A percentile compares a stretch with the other conserved stretches of the same genome.
Conservation (phyloP, 2,888 invertebrate genomes). For the Cryptophagus acutangulus region DNA sequence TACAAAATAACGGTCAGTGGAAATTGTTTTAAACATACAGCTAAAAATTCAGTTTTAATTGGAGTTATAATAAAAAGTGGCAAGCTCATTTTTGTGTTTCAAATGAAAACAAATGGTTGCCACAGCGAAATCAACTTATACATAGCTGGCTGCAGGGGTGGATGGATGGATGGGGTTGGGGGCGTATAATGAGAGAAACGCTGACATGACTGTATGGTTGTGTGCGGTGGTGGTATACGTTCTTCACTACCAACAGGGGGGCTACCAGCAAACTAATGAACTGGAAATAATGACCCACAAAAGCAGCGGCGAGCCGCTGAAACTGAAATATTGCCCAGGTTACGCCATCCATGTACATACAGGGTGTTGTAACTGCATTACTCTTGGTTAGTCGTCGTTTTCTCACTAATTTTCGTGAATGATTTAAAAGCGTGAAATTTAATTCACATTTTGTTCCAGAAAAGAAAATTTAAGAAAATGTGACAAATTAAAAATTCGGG, state of each 20-base stretch:
- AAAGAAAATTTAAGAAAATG: no score
- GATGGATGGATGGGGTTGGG: background rate
- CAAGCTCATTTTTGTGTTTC: conserved; percentile 4
- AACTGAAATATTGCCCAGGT: no score
- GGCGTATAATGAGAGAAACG: conserved; percentile 30
- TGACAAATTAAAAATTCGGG: no score
- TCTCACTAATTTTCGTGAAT: no score
- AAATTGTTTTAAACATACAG: background rate
- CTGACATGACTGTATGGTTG: conserved; percentile 26
- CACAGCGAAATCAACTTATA: conserved; percentile 1
- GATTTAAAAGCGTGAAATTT: no score
- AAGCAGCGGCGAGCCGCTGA: conserved; percentile 5
- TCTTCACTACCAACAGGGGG: conserved; percentile 5
- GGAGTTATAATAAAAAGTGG: conserved; percentile 22
- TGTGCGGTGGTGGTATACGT: conserved; percentile 6
- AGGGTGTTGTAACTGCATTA: no score
- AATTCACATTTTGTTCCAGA: no score
- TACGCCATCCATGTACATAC: no score
- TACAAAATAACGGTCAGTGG: background rate
- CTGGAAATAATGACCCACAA: conserved; percentile 21
- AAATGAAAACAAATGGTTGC: conserved; percentile 7
- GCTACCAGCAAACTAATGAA: conserved; percentile 18
- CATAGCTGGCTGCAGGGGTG: background rate
- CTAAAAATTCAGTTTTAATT: conserved; percentile 18
- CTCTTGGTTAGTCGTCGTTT: no score